Percentiles rank a stretch among this genome's conserved stretches.
These are phyloP conservation scores for Pimpla rufipes DNA, from an alignment of 2,888 invertebrate genomes.

Conservation along the genomic window DNA sequence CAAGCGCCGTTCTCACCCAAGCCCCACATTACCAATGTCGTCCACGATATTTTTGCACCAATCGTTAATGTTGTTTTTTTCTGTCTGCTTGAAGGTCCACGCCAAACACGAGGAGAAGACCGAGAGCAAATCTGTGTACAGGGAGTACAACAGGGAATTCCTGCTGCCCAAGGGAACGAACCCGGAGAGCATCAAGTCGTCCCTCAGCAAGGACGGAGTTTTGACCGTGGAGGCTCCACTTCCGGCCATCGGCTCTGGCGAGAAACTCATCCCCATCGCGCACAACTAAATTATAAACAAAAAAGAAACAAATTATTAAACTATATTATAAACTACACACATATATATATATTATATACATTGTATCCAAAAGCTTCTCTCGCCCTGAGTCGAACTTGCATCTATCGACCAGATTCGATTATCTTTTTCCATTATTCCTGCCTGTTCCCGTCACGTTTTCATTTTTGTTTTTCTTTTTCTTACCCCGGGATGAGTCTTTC, in stretches of 20 bases:
- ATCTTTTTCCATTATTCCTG: slow-evolving; percentile 34
- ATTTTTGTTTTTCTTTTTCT: slow-evolving; percentile 5
- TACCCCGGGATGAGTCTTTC: slow-evolving; percentile 2
- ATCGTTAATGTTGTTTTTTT: background rate
- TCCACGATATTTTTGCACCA: background rate
- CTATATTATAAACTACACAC: slow-evolving; percentile 45
- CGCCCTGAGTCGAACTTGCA: slow-evolving; percentile 50
- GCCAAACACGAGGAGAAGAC: slow-evolving; percentile 99
- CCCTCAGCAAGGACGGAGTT: slow-evolving; percentile 98
- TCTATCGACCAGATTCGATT: slow-evolving; percentile 26
- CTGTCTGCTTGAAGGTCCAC: slow-evolving; percentile 90
- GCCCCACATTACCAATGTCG: background rate
- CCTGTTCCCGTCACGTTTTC: slow-evolving; percentile 5
- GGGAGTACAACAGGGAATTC: slow-evolving; percentile 99
- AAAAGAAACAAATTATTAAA: slow-evolving; percentile 52
- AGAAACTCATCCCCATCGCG: slow-evolving; percentile 94
- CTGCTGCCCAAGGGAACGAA: slow-evolving; percentile 98
- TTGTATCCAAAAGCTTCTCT: slow-evolving; percentile 61
- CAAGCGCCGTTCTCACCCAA: slow-evolving; percentile 29
- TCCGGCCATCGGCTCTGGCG: slow-evolving; percentile 93
- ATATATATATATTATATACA: slow-evolving; percentile 44
- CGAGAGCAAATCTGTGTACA: slow-evolving; percentile 97
- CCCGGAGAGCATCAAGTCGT: slow-evolving; percentile 98
- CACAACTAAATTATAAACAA: slow-evolving; percentile 86
- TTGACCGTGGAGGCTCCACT: slow-evolving; percentile 98